phyloP scores from a whole-genome alignment of 2,797 vertebrate genomes.

The Diglossa cyanea region DNA sequence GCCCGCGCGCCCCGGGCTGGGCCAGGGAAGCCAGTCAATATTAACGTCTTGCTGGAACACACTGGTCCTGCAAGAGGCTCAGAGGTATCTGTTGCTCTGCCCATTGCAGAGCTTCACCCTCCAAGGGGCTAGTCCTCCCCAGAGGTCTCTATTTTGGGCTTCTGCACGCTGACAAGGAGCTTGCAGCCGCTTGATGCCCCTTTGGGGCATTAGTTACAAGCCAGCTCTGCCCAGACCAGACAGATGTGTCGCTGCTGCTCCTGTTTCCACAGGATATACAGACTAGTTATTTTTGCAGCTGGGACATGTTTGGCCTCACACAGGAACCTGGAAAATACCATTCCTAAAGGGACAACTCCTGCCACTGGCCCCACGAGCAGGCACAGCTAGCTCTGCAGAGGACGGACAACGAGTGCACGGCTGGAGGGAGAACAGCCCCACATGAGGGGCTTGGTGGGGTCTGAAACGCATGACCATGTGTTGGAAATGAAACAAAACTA shows the following conservation, averaged over 20 bases:
- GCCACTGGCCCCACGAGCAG: background rate
- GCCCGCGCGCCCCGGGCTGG: background rate
- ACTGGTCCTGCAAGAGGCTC: background rate
- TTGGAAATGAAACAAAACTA: background rate
- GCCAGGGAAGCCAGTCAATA: background rate
- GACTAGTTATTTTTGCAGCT: constrained; percentile 50
- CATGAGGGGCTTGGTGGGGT: background rate
- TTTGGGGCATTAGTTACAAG: constrained; percentile 1
- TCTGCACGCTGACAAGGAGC: background rate
- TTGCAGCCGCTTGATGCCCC: background rate
- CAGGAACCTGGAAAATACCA: constrained; percentile 50
- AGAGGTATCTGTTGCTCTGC: background rate
- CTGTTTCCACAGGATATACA: background rate
- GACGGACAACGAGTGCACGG: rapidly evolving
- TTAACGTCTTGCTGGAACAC: background rate
- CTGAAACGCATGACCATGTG: rapidly evolving
- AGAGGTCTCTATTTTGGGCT: background rate
- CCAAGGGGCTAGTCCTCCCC: background rate
- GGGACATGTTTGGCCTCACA: constrained; percentile 44
- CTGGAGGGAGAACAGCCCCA: background rate
- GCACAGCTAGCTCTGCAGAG: background rate
- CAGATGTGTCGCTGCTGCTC: constrained; percentile 56
- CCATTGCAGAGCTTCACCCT: background rate
- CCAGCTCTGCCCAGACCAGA: constrained; percentile 22
- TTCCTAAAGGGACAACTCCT: background rate